Evolutionary conservation across 2,113 vertebrate genomes (phyloP), one percentile per base, ranked within the genome.

Genomic region (Tricholaema leucomelas): DNA sequence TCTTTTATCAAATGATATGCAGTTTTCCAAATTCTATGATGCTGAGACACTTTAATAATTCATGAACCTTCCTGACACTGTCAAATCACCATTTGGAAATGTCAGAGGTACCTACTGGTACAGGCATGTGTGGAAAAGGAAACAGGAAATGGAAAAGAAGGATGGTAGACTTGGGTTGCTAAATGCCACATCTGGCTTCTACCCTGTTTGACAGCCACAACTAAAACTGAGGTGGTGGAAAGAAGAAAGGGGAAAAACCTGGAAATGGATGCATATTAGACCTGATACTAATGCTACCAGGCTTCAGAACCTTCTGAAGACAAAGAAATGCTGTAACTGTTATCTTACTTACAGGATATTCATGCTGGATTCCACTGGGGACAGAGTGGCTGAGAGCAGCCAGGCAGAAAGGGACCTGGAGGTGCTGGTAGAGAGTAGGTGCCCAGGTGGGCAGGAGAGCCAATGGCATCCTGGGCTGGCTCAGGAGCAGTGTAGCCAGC

Each of bases 11-110:
- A 89, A 87, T 93, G 80, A 60, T 28, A 87, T 71, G 69, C 78
- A 73, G 92, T 95, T 96, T 94, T 87, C 91, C 89, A 93, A 78
- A 69, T 81, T 89, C 55, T 87, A 3, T 55, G 81, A 85, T 89
- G 91, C 88, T 67, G 89, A 93, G 84, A 85, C 75, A 55, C 82
- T 95, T 94, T 88, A 89, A 92, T 92, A 89, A 95, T 93, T 93
- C 79, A 93, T 82, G 67, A 91, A 89, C 81, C 60, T 58, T 88
- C 76, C 88, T 93, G 93, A 92, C 92, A 93, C 36, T 35, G 24
- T 93, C 92, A 95, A 87, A 89, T 33, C 71, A 89, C 81, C 85
- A 59, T 91, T 71, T 88, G 79, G 91, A 96, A 96, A 93, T 87
- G 92, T 74, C 92, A 94, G 86, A 79, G 59, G 88, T 92, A 91